phyloP scores from a whole-genome alignment of 2,797 vertebrate species.

The Myotis myotis region DNA sequence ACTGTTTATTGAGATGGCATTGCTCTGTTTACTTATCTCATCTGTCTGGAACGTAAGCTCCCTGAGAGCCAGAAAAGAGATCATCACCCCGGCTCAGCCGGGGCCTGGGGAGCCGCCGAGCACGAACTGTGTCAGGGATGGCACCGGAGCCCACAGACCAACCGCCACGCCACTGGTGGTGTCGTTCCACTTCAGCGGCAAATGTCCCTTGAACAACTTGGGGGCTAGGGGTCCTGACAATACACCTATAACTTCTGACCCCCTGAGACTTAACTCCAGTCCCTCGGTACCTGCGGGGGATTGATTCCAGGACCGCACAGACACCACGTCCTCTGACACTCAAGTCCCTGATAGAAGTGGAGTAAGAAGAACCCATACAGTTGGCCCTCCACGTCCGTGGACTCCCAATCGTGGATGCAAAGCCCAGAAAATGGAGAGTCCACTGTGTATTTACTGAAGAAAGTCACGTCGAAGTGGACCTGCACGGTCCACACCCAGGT shows the following conservation, averaged over 20 bases:
- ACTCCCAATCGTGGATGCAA: background rate
- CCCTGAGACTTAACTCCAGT: background rate
- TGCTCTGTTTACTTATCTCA: background rate
- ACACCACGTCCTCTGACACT: too few relatives aligned
- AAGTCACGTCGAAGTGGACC: too few relatives aligned
- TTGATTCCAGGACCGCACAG: background rate
- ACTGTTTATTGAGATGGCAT: too few relatives aligned
- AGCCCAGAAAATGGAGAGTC: background rate
- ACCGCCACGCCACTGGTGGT: too few relatives aligned
- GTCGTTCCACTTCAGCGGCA: background rate
- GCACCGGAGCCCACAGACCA: background rate
- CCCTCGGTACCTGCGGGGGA: background rate
- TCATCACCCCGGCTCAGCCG: background rate
- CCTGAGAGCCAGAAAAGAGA: background rate
- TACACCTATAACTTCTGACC: background rate
- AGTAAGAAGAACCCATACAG: background rate
- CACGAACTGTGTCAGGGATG: background rate
- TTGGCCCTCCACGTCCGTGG: background rate
- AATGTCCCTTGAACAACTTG: background rate
- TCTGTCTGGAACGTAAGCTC: background rate
- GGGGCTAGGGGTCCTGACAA: background rate
- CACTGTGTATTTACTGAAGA: background rate
- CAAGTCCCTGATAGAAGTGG: background rate
- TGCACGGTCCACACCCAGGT: background rate
- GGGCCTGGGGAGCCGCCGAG: background rate